Evolutionary conservation across 2,888 invertebrate genomes (phyloP).

Genomic region (Ichneumon xanthorius): DNA sequence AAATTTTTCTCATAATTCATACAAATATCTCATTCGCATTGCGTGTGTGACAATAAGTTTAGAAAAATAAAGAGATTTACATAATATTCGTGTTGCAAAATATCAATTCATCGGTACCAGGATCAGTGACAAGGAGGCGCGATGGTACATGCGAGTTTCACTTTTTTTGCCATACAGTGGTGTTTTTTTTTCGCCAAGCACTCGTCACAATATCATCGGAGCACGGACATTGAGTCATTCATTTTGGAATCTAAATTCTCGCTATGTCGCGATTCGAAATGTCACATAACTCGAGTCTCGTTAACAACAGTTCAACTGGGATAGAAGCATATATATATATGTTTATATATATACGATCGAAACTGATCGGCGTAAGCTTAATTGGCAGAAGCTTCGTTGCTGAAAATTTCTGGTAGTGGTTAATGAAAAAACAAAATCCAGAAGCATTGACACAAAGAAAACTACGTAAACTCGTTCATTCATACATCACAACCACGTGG

Average conservation of each 20-base stretch:
- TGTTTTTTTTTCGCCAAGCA: constrained; percentile 33
- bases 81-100: constrained; percentile 62
- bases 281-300: constrained; percentile 18
- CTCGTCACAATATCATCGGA: constrained; percentile 34
- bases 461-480: background rate
- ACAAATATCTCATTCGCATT: constrained; percentile 56
- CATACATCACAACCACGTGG: constrained; percentile 46
- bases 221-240: constrained; percentile 31
- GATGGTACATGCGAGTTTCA: constrained; percentile 42
- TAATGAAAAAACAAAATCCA: background rate
- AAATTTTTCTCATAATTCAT: constrained; percentile 49
- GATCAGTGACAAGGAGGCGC: constrained; percentile 44
- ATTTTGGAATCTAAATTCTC: constrained; percentile 33
- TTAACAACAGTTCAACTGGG: constrained; percentile 33
- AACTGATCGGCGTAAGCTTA: constrained; percentile 20
- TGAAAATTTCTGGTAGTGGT: constrained; percentile 1
- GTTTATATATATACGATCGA: background rate
- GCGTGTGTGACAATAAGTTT: constrained; percentile 62
- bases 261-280: constrained; percentile 11
- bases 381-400: constrained; percentile 23
- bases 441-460: constrained; percentile 4
- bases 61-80: constrained; percentile 71
- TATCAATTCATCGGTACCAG: constrained; percentile 44
- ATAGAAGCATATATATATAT: constrained; percentile 6
- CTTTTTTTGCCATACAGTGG: constrained; percentile 1